These are phyloP conservation scores for Melanaphis sacchari DNA, from an alignment of 1,140 invertebrate species.

Conservation along the genomic window DNA sequence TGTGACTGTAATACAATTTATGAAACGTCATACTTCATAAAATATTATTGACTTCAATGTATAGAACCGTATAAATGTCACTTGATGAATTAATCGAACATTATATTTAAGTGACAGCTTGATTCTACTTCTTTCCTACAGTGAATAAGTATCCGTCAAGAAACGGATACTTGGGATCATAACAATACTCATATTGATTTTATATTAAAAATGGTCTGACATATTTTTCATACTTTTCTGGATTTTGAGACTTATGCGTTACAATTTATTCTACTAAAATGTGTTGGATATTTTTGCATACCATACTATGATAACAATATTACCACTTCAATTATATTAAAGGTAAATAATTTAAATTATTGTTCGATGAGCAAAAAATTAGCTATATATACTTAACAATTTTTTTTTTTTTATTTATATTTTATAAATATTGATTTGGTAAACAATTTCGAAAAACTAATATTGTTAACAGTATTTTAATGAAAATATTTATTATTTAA, in stretches of 20 bases:
- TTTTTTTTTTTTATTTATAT: neutral
- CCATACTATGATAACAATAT: neutral
- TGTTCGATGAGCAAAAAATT: neutral
- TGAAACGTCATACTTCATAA: neutral
- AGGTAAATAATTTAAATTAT: neutral
- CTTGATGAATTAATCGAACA: conserved; percentile 23
- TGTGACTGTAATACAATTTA: conserved; percentile 30
- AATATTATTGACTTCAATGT: neutral
- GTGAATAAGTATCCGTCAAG: neutral
- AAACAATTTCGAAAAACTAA: too few relatives aligned
- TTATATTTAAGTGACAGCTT: neutral
- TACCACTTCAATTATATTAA: neutral
- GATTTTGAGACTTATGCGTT: neutral
- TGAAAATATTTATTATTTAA: neutral
- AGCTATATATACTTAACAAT: too few relatives aligned
- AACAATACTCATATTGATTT: neutral
- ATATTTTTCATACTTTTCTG: neutral
- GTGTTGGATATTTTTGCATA: neutral
- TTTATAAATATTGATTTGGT: too few relatives aligned
- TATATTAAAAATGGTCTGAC: neutral
- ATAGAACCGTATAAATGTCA: conserved; percentile 9
- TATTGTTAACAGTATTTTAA: neutral
- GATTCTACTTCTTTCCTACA: neutral
- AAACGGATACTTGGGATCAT: neutral
- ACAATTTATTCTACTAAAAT: neutral